Base-by-base conservation (phyloP, 2,113 vertebrate genomes). In the Entelurus aequoreus region DNA sequence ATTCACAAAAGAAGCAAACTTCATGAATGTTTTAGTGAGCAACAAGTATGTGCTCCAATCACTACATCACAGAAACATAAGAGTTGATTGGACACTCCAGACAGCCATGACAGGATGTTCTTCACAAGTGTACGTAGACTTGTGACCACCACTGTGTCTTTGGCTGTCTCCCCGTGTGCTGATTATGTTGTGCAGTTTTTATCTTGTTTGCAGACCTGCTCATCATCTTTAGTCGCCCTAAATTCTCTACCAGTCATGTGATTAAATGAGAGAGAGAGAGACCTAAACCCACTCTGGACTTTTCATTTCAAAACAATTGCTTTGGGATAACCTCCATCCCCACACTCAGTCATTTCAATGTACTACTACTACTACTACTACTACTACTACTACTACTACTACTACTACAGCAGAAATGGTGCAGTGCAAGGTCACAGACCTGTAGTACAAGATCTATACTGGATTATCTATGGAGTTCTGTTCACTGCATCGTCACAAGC, bases 241-340 rank as follows among this genome's bases (percentile, higher is more conserved):
- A 87, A 86, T 83, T 76, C 76, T 77, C 80, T 83, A 81, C 80
- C 79, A 83, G 80, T 74, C 68, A 81, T 88, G 78, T 85, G 86
- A 86, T 85, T 86, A 83, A 85, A 85, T 79, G 78, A 74, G 28
- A 53, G 38, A 16, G 38, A 16, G 37, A 40, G 3, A 4, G 53
- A 75, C 44, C 70, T 81, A 81, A 81, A 77, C 68, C 75, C 84
- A 76, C 62, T 59, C 54, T 67, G 80, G 85, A 84, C 85, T 87
- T 87, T 86, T 78, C 83, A 79, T 83, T 87, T 76, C 82, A 64
- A 84, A 87, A 88, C 85, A 86, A 88, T 87, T 87, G 83, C 85
- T 84, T 78, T 84, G 79, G 82, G 77, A 87, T 82, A 86, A 84
- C 82, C 81, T 84, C 72, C 71, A 84, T 85, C 71, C 74, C 74